phyloP scores from a whole-genome alignment of 2,888 invertebrate genomes.

The Nebria brevicollis region DNA sequence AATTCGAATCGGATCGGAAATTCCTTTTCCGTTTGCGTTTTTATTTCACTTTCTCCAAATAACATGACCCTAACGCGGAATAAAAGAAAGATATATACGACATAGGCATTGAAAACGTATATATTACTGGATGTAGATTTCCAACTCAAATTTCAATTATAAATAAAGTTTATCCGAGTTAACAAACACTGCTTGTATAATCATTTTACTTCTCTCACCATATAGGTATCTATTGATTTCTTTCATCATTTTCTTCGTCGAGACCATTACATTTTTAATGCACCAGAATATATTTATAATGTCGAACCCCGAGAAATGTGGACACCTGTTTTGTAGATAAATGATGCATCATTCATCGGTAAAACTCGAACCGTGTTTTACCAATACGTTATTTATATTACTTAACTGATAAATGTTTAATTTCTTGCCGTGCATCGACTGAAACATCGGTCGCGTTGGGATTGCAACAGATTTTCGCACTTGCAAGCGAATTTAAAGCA shows the following conservation, averaged over 20 bases:
- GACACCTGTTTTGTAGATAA: conserved; percentile 12
- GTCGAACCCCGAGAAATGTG: not conserved
- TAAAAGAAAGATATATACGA: not conserved
- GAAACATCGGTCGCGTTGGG: not conserved
- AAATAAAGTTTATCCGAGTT: not conserved
- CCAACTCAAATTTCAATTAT: not conserved
- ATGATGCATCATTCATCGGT: not conserved
- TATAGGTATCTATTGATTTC: too few species aligned
- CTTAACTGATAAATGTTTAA: conserved; percentile 39
- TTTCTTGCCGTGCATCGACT: not conserved
- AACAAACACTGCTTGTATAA: too few species aligned
- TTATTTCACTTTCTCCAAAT: not conserved
- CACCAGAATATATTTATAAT: not conserved
- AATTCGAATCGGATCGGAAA: conserved; percentile 24
- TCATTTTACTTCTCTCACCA: too few species aligned
- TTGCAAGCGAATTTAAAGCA: conserved; percentile 28
- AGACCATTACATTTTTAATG: not conserved
- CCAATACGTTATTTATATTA: conserved; percentile 36
- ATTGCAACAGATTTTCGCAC: conserved; percentile 30
- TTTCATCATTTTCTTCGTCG: too few species aligned
- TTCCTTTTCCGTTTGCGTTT: not conserved
- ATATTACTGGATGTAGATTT: not conserved
- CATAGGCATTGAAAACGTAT: not conserved
- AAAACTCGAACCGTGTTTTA: conserved; percentile 12
- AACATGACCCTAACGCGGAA: not conserved